phyloP scores from a whole-genome alignment of 2,113 vertebrate genomes.

The Osmerus mordax region DNA sequence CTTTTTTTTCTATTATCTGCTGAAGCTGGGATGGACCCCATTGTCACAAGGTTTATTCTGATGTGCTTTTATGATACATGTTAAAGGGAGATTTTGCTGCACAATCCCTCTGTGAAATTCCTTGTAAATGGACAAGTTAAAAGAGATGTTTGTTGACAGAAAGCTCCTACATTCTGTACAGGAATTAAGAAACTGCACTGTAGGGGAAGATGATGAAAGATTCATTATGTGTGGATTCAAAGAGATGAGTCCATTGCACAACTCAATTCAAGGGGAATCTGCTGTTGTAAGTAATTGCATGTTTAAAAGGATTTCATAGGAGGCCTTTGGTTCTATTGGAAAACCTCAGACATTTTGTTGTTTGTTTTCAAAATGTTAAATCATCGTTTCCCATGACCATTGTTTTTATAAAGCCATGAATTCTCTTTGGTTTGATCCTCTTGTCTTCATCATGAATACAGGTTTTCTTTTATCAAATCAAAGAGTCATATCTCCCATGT shows the following conservation, averaged over 20 bases:
- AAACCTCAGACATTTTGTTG: slow-evolving; percentile 31
- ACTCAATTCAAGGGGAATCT: slow-evolving; percentile 50
- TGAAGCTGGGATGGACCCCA: slow-evolving; percentile 65
- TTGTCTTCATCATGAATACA: slow-evolving; percentile 21
- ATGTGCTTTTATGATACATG: slow-evolving; percentile 51
- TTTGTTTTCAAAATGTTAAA: slow-evolving; percentile 42
- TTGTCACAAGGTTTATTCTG: slow-evolving; percentile 58
- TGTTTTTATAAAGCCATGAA: slow-evolving; percentile 37
- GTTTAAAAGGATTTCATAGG: slow-evolving; percentile 50
- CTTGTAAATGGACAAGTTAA: slow-evolving; percentile 35
- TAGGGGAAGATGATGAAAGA: slow-evolving; percentile 49
- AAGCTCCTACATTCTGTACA: slow-evolving; percentile 54
- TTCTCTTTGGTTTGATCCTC: slow-evolving; percentile 31
- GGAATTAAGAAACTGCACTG: slow-evolving; percentile 57
- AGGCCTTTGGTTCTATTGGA: slow-evolving; percentile 54
- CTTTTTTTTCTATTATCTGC: slow-evolving; percentile 41
- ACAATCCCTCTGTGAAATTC: slow-evolving; percentile 44
- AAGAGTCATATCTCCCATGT: slow-evolving; percentile 38
- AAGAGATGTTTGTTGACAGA: slow-evolving; percentile 52
- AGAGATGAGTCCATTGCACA: slow-evolving; percentile 50
- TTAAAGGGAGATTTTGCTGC: slow-evolving; percentile 30
- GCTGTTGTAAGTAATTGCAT: slow-evolving; percentile 49
- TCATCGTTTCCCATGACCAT: slow-evolving; percentile 40
- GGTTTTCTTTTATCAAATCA: slow-evolving; percentile 20
- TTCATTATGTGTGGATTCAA: slow-evolving; percentile 48